Conservation (phyloP, 2,113 vertebrate species). For the Pygoscelis antarcticus region DNA sequence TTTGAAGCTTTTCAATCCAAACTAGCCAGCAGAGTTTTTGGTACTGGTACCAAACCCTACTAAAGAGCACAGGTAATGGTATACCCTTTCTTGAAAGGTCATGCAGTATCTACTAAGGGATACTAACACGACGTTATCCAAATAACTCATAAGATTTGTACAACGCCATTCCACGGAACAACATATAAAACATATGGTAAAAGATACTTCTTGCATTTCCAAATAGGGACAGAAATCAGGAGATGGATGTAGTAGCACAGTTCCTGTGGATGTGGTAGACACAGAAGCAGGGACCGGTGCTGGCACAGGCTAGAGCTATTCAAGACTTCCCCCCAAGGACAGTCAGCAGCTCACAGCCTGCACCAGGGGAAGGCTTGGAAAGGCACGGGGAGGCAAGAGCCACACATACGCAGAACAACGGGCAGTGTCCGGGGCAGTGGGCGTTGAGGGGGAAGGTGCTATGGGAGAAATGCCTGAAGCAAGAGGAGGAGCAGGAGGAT, state of each 20-base stretch:
- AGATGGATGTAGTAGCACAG: neutral
- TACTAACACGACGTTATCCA: neutral
- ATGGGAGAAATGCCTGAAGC: neutral
- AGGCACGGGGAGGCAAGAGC: neutral
- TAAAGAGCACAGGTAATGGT: neutral
- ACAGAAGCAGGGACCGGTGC: neutral
- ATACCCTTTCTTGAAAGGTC: neutral
- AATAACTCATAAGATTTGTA: neutral
- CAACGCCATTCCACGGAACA: neutral
- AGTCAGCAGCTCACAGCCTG: neutral
- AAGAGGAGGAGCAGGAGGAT: neutral
- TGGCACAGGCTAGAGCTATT: no score
- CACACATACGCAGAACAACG: accelerated
- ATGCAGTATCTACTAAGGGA: neutral
- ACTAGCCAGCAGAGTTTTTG: neutral
- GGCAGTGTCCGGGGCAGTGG: no score
- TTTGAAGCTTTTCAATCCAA: neutral
- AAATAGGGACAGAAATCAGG: neutral
- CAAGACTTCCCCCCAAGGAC: neutral
- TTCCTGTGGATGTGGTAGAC: neutral
- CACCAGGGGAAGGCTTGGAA: neutral
- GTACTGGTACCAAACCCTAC: neutral
- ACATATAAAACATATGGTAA: neutral
- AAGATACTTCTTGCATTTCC: neutral
- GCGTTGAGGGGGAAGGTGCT: neutral